A percentile compares a stretch with the other conserved stretches of the same genome.
Conservation (phyloP, 2,888 invertebrate genomes). For the Electrophaes corylata region DNA sequence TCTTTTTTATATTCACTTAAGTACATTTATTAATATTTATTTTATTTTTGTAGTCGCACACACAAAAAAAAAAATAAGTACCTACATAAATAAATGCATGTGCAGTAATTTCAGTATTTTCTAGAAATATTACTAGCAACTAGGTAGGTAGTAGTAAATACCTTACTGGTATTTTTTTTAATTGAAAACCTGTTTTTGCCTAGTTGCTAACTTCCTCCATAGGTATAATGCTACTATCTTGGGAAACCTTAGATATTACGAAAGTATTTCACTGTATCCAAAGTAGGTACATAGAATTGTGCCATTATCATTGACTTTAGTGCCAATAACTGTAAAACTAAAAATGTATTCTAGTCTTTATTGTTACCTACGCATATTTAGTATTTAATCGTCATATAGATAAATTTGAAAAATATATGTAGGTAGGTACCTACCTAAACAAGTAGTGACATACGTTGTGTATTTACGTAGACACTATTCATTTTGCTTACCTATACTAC, state of each 20-base stretch:
- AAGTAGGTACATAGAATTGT: slow-evolving; percentile 74
- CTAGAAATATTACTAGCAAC: slow-evolving; percentile 56
- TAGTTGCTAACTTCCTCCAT: no score
- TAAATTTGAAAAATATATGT: slow-evolving; percentile 71
- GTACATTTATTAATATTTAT: no score
- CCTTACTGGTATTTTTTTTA: background rate
- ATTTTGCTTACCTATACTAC: slow-evolving; percentile 77
- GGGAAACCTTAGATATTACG: slow-evolving; percentile 43
- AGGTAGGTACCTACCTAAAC: slow-evolving; percentile 42
- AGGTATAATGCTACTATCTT: slow-evolving; percentile 50
- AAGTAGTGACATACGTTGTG: slow-evolving; percentile 67
- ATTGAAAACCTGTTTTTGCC: background rate
- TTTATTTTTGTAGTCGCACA: slow-evolving; percentile 55
- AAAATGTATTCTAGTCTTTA: slow-evolving; percentile 85
- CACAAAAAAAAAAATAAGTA: no score
- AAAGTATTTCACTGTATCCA: slow-evolving; percentile 62
- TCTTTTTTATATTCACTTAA: no score
- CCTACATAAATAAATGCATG: slow-evolving; percentile 19
- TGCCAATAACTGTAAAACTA: slow-evolving; percentile 84
- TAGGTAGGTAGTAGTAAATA: slow-evolving; percentile 16
- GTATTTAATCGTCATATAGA: slow-evolving; percentile 78
- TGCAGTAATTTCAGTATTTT: slow-evolving; percentile 74
- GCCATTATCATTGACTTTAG: slow-evolving; percentile 81
- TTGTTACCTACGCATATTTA: slow-evolving; percentile 82
- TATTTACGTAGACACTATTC: slow-evolving; percentile 61